These are phyloP conservation scores for cat (Felis catus) DNA, from an alignment of 2,113 vertebrate genomes.

Conservation along the genomic window F.catus_Fca126_mat1.0 CM031415.1:70862001-70862500, in stretches of 20 bases:
- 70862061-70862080: neutral
- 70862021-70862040: neutral
- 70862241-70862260: neutral
- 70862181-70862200: too few relatives aligned
- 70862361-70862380: neutral
- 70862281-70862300: neutral
- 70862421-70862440: neutral
- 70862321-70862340: neutral
- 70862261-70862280: neutral
- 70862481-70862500: neutral
- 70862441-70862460: neutral
- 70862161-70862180: neutral
- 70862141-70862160: neutral
- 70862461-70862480: neutral
- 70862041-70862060: neutral
- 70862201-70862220: neutral
- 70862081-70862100: too few relatives aligned
- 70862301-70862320: neutral
- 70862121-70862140: accelerated
- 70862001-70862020: neutral
- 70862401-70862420: neutral
- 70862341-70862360: neutral
- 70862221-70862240: neutral
- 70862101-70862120: too few relatives aligned
- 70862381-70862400: neutral